Base-by-base conservation (phyloP, 2,113 vertebrate species). In the Ophiodon elongatus region DNA sequence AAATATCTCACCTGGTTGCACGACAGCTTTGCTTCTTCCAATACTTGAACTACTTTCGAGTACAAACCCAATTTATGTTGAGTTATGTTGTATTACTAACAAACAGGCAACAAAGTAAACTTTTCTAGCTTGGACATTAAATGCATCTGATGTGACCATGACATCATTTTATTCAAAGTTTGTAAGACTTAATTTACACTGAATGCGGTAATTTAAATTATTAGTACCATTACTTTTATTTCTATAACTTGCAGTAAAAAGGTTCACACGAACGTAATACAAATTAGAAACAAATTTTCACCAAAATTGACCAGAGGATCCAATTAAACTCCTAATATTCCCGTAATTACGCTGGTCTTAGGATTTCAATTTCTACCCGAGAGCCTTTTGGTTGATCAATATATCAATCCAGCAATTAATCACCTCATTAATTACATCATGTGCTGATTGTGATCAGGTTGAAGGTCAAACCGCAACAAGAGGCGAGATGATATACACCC, bases 321-420 rank as follows among this genome's bases (percentile, higher is more conserved):
- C 43, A 86, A 85, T 85, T 76, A 84, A 72, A 82, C 65, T 72
- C 37, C 56, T 59, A 60, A 85, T 82, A 87, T 86, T 90, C 83
- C 9, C 3, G 65, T 91, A 89, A 91, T 92, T 90, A 81, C 50
- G 59, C 25, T 23, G 41, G 39, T 68, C 7, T 56, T 66, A 62
- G 78, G 27, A 62, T 76, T 85, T 66, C 37, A 79, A 47, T 88
- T 90, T 71, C 43, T 47, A 50, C 45, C 41, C 4, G 4, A 74
- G 67, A 69, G 62, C 57, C 7, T 73, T 91, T 79, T 86, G 73
- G 91, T 93, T 85, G 89, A 93, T 92, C 87, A 82, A 15, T 57
- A 68, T 84, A 91, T 94, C 92, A 89, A 93, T 94, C 25, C 83
- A 79, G 86, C 83, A 92, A 94, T 94, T 93, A 94, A 93, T 93